Evolutionary conservation across 2,888 invertebrate genomes (phyloP).

Genomic region (Megaustenia siamemsis): DNA sequence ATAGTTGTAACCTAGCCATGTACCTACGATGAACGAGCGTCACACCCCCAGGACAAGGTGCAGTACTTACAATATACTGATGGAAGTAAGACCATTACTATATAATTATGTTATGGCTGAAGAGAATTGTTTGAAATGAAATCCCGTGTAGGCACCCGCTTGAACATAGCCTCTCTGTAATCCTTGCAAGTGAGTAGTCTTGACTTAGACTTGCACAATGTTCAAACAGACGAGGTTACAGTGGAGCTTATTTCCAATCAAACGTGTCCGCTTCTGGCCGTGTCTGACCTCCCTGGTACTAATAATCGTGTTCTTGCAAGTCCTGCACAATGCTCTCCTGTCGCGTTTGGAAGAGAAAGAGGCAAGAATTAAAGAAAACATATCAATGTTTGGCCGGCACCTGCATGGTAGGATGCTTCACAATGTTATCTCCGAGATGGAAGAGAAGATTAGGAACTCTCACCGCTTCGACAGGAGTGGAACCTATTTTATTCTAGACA

Average conservation of each 20-base stretch:
- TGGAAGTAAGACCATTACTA: no score
- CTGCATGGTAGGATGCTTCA: conserved; percentile 55
- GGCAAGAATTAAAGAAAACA: conserved; percentile 1
- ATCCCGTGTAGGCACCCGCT: no score
- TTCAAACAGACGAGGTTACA: not conserved
- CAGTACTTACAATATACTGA: no score
- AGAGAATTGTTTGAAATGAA: no score
- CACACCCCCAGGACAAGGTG: no score
- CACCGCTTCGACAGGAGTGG: conserved; percentile 69
- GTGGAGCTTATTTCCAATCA: conserved; percentile 23
- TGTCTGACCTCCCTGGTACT: conserved; percentile 64
- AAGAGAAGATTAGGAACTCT: conserved; percentile 60
- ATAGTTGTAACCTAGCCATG: no score
- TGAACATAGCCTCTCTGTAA: no score
- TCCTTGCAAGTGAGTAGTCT: no score
- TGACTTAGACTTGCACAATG: no score
- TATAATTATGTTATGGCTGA: no score
- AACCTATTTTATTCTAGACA: conserved; percentile 67
- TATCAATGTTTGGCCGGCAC: conserved; percentile 45
- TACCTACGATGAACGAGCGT: no score
- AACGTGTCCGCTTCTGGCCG: conserved; percentile 59
- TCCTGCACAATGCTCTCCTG: conserved; percentile 66
- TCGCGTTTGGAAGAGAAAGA: conserved; percentile 62
- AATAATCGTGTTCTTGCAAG: conserved; percentile 65
- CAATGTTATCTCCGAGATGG: conserved; percentile 56